Conservation (phyloP, 2,888 invertebrate species). For the Drepanosiphum platanoidis region DNA sequence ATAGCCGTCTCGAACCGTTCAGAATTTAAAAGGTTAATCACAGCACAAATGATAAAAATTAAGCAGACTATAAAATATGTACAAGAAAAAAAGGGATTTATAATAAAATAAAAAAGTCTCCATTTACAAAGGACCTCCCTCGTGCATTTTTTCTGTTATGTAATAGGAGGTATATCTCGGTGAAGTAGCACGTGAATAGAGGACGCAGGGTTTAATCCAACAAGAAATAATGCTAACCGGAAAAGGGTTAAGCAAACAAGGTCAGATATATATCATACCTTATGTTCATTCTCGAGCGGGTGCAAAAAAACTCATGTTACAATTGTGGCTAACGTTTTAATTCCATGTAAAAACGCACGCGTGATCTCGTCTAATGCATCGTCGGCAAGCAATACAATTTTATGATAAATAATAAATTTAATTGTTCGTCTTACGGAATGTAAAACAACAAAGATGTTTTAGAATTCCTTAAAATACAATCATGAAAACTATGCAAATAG, state of each 20-base stretch:
- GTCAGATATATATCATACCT: background rate
- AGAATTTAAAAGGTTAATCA: slow-evolving; percentile 1
- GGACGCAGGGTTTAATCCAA: slow-evolving; percentile 26
- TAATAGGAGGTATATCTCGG: background rate
- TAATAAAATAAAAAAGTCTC: slow-evolving; percentile 12
- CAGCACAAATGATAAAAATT: slow-evolving; percentile 4
- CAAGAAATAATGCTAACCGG: slow-evolving; percentile 22
- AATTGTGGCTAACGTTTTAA: background rate
- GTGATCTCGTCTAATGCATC: background rate
- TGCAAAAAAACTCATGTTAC: background rate
- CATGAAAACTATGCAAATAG: slow-evolving; percentile 33
- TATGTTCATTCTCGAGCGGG: background rate
- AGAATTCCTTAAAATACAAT: slow-evolving; percentile 40
- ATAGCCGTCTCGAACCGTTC: background rate
- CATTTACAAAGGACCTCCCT: slow-evolving; percentile 11
- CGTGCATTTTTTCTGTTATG: background rate
- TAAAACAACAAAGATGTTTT: background rate
- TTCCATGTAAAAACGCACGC: background rate
- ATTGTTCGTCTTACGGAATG: slow-evolving; percentile 24
- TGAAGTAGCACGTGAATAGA: background rate
- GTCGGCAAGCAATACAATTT: background rate
- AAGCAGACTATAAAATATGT: background rate
- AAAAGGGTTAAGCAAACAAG: slow-evolving; percentile 45
- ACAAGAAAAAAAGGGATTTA: background rate
- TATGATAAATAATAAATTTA: slow-evolving; percentile 23